Conservation (phyloP, 2,113 vertebrate species). For the Onychostruthus taczanowskii region DNA sequence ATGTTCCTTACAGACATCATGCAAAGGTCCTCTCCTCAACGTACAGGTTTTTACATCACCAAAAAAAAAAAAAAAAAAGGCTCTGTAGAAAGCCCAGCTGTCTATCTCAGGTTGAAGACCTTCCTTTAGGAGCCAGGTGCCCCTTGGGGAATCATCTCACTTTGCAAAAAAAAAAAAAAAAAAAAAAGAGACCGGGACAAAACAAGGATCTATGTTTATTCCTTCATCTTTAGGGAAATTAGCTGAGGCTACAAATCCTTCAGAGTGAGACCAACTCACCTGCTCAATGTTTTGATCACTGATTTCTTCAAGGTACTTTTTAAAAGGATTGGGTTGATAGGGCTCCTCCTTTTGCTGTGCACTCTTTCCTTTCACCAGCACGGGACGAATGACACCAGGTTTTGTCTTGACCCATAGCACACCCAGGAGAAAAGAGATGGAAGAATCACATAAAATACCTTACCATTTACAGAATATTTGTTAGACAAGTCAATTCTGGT, state of each 20-base stretch:
- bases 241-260: neutral
- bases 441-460: neutral
- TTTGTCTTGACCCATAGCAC: slow-evolving; percentile 78
- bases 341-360: slow-evolving; percentile 71
- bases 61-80: neutral
- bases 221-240: neutral
- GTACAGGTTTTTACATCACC: neutral
- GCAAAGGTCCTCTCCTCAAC: neutral
- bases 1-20: neutral
- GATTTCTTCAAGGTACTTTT: slow-evolving; percentile 72
- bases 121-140: neutral
- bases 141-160: neutral
- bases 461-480: neutral
- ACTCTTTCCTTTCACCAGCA: slow-evolving; percentile 75
- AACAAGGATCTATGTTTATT: neutral
- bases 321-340: slow-evolving; percentile 79
- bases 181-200: neutral
- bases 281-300: slow-evolving; percentile 62
- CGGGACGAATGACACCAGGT: slow-evolving; percentile 87
- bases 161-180: neutral
- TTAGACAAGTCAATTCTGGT: neutral
- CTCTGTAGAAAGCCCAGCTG: neutral
- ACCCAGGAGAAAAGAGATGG: neutral
- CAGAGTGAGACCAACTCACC: slow-evolving; percentile 65
- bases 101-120: neutral